These are phyloP conservation scores for Trissoscelio sp. DNA, from an alignment of 2,888 invertebrate species.

Conservation along the genomic window DNA sequence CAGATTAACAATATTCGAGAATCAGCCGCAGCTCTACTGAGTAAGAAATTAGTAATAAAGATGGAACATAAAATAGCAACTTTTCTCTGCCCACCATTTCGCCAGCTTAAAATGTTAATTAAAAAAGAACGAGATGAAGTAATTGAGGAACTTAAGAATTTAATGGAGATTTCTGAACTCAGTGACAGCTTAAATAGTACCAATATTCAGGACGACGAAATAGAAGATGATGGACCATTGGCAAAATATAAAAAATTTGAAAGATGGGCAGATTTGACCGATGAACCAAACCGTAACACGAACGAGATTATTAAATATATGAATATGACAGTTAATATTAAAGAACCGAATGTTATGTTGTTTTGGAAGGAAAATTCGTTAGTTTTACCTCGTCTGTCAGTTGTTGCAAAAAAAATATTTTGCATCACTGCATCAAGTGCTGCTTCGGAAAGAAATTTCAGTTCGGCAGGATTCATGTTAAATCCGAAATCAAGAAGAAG, in stretches of 20 bases:
- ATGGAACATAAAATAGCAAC: background rate
- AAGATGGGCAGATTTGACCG: background rate
- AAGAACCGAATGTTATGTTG: too few relatives aligned
- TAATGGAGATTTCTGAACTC: background rate
- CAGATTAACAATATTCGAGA: background rate
- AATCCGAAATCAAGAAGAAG: slow-evolving; percentile 1
- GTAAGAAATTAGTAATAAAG: background rate
- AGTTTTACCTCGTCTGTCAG: background rate
- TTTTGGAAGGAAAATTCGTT: too few relatives aligned
- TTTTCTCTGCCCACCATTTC: slow-evolving; percentile 10
- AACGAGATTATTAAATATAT: too few relatives aligned
- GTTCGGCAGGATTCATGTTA: background rate
- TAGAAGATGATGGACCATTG: too few relatives aligned
- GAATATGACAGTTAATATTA: too few relatives aligned
- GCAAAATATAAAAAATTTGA: background rate
- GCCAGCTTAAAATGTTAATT: background rate
- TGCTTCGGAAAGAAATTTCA: background rate
- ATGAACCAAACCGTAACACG: too few relatives aligned
- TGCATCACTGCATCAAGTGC: slow-evolving; percentile 16
- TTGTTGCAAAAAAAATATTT: slow-evolving; percentile 1
- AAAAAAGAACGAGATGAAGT: background rate
- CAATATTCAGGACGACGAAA: too few relatives aligned
- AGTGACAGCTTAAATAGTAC: too few relatives aligned
- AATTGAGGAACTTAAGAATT: background rate
- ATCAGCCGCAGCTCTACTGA: background rate